Base-by-base conservation (phyloP, 2,888 invertebrate genomes). In the Balanococcus diminutus region DNA sequence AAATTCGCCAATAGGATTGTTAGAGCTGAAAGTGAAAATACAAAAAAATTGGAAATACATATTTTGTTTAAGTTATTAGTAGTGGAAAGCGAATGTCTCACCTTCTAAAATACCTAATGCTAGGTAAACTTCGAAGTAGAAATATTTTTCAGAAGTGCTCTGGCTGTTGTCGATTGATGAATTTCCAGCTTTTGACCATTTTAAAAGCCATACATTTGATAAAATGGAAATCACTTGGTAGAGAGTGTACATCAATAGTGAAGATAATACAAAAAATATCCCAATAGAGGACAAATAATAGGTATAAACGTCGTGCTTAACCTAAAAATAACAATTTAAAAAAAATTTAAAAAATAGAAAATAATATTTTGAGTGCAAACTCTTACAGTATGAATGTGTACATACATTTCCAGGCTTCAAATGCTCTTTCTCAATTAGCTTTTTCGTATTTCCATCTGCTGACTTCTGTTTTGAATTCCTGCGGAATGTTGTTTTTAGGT, bases 141-240 rank as follows among this genome's bases (percentile, higher is more conserved):
- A 79, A 36, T 79, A 79, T 19, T 79, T 79, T 5, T 79, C 36
- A 28, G 16, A 1, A 9, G 11, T 36, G n/a, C 36, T 79, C 9
- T 31, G 36, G 14, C 36, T 36, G 9, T n/a, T 11, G 0, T 36
- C 19, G 11, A 16, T 6, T 16, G 28, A 16, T 16, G 67, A 67
- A 14, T 31, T 67, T 6, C 28, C 67, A 67, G 11, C 67, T 67
- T 9, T 36, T 1, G 75, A 79, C 75, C 75, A 79, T 79, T 36
- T 19, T 14, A 79, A 36, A 19, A 79, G 36, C 75, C 75, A 79
- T 36, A 79, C 19, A 79, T 79, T 79, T 19, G 75, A 79, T 5
- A 6, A 19, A 19, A 36, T 79, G n/a, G 75, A n/a, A 36, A 79
- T 8, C 16, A 79, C 19, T 79, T 79, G 75, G 11, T 16, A 79